Conservation (phyloP, 2,797 vertebrate species). For the Dryobates pubescens region DNA sequence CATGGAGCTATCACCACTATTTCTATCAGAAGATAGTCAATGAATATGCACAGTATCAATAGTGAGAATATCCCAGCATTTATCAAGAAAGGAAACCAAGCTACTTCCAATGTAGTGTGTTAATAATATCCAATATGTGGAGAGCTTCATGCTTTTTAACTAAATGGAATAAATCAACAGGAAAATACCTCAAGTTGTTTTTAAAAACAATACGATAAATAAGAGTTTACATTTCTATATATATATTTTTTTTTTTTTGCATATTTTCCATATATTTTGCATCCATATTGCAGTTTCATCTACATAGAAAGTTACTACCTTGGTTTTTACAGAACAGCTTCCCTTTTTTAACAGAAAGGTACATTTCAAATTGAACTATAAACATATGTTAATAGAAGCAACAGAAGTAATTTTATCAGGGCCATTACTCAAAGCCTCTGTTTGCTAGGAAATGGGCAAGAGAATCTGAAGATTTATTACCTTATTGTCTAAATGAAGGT, state of each 20-base stretch:
- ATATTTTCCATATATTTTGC: too few relatives aligned
- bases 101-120: neutral
- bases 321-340: neutral
- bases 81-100: neutral
- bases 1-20: neutral
- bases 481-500: constrained; percentile 11
- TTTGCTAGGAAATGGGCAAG: neutral
- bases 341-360: neutral
- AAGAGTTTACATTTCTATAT: neutral
- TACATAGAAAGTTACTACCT: neutral
- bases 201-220: neutral
- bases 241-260: too few relatives aligned
- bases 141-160: neutral
- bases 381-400: neutral
- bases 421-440: neutral
- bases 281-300: neutral
- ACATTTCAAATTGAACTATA: neutral
- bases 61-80: neutral
- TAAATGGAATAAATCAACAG: neutral
- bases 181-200: neutral
- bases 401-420: neutral
- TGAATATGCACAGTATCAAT: neutral
- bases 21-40: neutral
- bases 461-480: constrained; percentile 22
- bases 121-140: neutral